These are phyloP conservation scores for Spodoptera exigua DNA, from an alignment of 2,888 invertebrate genomes.

Conservation along the genomic window DNA sequence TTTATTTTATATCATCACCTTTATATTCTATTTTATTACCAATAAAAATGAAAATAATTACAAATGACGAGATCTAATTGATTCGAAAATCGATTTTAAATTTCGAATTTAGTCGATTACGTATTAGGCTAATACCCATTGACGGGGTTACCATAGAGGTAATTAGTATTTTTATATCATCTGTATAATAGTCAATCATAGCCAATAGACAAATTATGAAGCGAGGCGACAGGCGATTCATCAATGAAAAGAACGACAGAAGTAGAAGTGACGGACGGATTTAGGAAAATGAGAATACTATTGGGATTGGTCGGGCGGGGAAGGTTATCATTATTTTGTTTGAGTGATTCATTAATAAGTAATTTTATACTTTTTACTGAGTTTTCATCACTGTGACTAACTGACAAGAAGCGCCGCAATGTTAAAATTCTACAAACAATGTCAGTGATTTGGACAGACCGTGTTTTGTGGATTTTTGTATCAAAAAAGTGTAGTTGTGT, in stretches of 20 bases:
- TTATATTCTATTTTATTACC: too few species aligned
- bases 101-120: conserved; percentile 12
- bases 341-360: conserved; percentile 73
- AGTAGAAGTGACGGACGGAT: conserved; percentile 52
- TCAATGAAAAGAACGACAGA: conserved; percentile 29
- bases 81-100: too few species aligned
- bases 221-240: conserved; percentile 13
- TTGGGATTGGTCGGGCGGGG: conserved; percentile 66
- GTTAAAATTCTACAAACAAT: conserved; percentile 39
- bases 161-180: conserved; percentile 17
- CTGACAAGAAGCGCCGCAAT: conserved; percentile 29
- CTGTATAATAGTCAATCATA: conserved; percentile 7
- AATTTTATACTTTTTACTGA: conserved; percentile 63
- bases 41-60: too few species aligned
- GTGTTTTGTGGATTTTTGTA: conserved; percentile 58
- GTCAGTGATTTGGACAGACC: conserved; percentile 51
- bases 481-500: conserved; percentile 50
- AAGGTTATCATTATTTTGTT: conserved; percentile 70
- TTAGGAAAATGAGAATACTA: conserved; percentile 55
- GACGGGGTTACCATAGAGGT: too few species aligned
- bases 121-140: background rate
- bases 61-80: too few species aligned
- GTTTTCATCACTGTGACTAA: conserved; percentile 45
- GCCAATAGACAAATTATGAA: conserved; percentile 13
- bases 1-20: too few species aligned